phyloP scores from a whole-genome alignment of 2,888 invertebrate genomes.

The Anodontia alba region DNA sequence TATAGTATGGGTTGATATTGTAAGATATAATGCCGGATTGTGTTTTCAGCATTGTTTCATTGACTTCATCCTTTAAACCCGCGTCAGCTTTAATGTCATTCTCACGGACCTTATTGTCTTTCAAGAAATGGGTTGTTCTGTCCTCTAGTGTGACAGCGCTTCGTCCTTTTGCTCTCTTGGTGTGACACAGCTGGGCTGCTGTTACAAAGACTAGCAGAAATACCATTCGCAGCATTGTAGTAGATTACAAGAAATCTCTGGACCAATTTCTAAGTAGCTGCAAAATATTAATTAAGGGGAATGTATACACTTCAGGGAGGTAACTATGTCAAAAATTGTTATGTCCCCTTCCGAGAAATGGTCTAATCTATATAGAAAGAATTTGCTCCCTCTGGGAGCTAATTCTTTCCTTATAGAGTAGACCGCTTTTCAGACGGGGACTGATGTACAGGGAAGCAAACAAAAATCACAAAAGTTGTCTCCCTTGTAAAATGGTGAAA shows the following conservation, averaged over 20 bases:
- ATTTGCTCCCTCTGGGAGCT: background rate
- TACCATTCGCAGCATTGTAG: background rate
- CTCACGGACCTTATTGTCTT: background rate
- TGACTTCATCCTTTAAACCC: background rate
- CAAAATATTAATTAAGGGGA: background rate
- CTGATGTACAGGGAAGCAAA: no score
- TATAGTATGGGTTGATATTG: background rate
- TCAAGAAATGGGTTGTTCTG: background rate
- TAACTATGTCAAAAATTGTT: no score
- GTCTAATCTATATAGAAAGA: background rate
- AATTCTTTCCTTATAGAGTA: background rate
- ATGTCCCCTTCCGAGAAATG: no score
- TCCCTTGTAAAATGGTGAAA: no score
- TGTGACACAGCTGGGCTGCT: background rate
- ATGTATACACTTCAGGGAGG: background rate
- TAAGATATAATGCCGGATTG: background rate
- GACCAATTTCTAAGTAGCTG: background rate
- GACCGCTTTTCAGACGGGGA: background rate
- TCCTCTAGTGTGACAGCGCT: background rate
- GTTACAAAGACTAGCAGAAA: background rate
- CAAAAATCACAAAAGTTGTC: no score
- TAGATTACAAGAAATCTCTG: background rate
- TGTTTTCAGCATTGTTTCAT: background rate
- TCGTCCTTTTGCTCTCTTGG: background rate
- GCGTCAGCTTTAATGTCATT: background rate